phyloP scores from a whole-genome alignment of 2,113 vertebrate species.

The Atherinomorus stipes region DNA sequence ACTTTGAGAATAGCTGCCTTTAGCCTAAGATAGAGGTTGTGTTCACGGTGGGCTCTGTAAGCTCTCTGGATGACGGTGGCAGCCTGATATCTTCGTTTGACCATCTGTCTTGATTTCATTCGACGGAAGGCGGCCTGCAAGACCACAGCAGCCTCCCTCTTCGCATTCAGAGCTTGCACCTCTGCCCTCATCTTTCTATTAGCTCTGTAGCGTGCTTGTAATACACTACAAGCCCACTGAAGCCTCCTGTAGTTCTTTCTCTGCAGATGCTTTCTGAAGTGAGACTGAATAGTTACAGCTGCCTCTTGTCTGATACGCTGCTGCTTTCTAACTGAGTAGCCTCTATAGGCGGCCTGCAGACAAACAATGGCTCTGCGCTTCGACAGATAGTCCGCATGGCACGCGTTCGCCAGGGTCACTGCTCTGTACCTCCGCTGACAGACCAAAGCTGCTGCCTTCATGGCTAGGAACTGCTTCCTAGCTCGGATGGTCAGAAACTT shows the following conservation, averaged over 20 bases:
- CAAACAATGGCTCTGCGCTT: conserved; percentile 75
- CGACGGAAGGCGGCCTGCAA: conserved; percentile 87
- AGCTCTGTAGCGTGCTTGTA: conserved; percentile 85
- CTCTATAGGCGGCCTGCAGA: conserved; percentile 88
- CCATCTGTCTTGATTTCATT: conserved; percentile 74
- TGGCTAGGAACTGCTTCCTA: conserved; percentile 73
- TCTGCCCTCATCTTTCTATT: conserved; percentile 73
- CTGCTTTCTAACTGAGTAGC: conserved; percentile 72
- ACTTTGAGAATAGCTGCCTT: conserved; percentile 73
- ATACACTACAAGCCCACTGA: conserved; percentile 73
- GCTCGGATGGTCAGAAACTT: conserved; percentile 67
- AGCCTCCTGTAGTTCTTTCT: conserved; percentile 75
- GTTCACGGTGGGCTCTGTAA: conserved; percentile 75
- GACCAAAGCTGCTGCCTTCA: conserved; percentile 76
- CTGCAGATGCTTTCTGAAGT: conserved; percentile 80
- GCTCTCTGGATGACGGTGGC: conserved; percentile 82
- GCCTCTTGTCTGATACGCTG: conserved; percentile 64
- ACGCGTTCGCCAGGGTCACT: conserved; percentile 26
- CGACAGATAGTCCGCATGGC: conserved; percentile 73
- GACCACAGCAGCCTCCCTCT: conserved; percentile 72
- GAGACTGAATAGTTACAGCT: conserved; percentile 87
- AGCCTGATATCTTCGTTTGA: conserved; percentile 67
- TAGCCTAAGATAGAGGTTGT: conserved; percentile 66
- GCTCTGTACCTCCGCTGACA: conserved; percentile 83
- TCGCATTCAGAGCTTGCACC: conserved; percentile 55